phyloP scores from a whole-genome alignment of 2,888 invertebrate species.

The Pediacus dermestoides region DNA sequence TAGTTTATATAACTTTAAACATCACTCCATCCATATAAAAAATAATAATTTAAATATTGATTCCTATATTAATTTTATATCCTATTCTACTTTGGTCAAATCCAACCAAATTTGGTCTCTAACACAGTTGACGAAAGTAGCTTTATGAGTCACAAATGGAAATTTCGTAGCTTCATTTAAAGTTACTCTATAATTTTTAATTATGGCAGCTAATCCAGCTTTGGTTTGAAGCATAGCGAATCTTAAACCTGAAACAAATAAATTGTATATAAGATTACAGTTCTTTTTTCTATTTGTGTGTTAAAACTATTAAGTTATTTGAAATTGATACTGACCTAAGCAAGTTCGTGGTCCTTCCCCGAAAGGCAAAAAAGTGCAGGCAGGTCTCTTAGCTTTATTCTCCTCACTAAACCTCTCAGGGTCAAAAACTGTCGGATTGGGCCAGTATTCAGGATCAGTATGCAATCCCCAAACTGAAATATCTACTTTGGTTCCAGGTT shows the following conservation, averaged over 20 bases:
- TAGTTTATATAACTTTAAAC: too few species aligned
- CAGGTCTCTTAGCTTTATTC: constrained; percentile 14
- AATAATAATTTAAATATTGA: too few species aligned
- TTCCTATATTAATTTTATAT: too few species aligned
- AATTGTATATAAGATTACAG: too few species aligned
- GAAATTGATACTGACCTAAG: too few species aligned
- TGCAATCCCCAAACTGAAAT: constrained; percentile 38
- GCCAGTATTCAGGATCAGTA: constrained; percentile 38
- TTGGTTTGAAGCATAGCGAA: constrained; percentile 35
- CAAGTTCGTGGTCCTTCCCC: constrained; percentile 26
- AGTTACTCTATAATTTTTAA: constrained; percentile 28
- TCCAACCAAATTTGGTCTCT: too few species aligned
- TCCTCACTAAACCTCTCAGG: constrained; percentile 29
- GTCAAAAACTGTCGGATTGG: constrained; percentile 30
- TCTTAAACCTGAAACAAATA: constrained; percentile 26
- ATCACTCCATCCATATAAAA: too few species aligned
- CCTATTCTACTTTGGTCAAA: too few species aligned
- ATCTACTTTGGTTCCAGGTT: constrained; percentile 35
- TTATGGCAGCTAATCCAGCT: constrained; percentile 27
- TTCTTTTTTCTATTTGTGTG: too few species aligned
- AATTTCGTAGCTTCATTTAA: constrained; percentile 27
- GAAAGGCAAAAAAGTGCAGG: constrained; percentile 24
- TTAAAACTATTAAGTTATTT: too few species aligned
- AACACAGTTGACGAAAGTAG: constrained; percentile 17
- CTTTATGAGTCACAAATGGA: constrained; percentile 25